Conservation (phyloP, 2,797 vertebrate genomes). For the Mus spretus region DNA sequence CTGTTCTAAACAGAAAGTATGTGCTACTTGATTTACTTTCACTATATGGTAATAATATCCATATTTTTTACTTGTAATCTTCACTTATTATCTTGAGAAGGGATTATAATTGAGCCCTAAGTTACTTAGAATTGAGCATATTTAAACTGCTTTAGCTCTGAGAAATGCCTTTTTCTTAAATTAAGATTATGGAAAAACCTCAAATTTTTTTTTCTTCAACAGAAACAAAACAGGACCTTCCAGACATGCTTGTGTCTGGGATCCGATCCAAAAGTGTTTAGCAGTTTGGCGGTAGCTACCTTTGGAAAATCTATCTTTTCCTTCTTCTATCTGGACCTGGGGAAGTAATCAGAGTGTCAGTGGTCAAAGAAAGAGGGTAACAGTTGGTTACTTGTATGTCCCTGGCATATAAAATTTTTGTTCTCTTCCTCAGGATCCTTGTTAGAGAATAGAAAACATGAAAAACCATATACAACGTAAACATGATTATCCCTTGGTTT, state of each 20-base stretch:
- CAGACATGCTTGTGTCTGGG: constrained; percentile 70
- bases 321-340: constrained; percentile 31
- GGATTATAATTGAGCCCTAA: constrained; percentile 17
- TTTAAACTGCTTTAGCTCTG: constrained; percentile 20
- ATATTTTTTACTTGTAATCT: neutral
- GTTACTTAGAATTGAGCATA: neutral
- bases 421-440: constrained; percentile 4
- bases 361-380: neutral
- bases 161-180: constrained; percentile 63
- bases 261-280: constrained; percentile 71
- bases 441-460: neutral
- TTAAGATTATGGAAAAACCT: constrained; percentile 53
- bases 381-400: constrained; percentile 48
- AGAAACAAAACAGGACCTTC: constrained; percentile 68
- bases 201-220: constrained; percentile 71
- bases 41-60: neutral
- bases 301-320: constrained; percentile 66
- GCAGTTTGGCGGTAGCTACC: constrained; percentile 63
- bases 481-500: constrained; percentile 36
- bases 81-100: constrained; percentile 33
- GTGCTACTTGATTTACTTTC: constrained; percentile 21
- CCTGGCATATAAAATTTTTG: neutral
- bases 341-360: constrained; percentile 12
- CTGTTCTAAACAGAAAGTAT: neutral
- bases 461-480: neutral